phyloP scores from a whole-genome alignment of 1,140 invertebrate species.

The Theocolax elegans region DNA sequence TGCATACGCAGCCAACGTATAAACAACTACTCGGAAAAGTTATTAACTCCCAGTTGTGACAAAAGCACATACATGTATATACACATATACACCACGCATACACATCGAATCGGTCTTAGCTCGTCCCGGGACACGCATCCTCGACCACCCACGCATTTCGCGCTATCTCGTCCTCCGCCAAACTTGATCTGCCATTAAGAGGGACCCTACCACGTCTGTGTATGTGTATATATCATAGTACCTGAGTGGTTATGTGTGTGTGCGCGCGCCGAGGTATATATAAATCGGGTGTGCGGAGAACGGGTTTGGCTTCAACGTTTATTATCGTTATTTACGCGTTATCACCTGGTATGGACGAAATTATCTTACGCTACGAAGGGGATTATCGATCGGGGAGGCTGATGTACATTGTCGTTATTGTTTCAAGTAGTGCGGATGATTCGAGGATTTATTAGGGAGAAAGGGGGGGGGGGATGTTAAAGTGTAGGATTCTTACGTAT shows the following conservation, averaged over 20 bases:
- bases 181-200: conserved; percentile 48
- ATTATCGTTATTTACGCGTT: conserved; percentile 22
- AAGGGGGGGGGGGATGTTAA: too few species aligned
- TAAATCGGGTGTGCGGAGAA: neutral
- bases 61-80: conserved; percentile 15
- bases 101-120: conserved; percentile 12
- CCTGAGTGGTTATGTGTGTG: neutral
- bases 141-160: conserved; percentile 45
- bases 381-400: neutral
- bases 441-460: too few species aligned
- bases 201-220: too few species aligned
- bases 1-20: too few species aligned
- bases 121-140: conserved; percentile 4
- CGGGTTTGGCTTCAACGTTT: conserved; percentile 16
- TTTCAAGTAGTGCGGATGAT: too few species aligned
- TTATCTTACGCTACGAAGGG: neutral
- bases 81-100: too few species aligned
- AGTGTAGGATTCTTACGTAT: too few species aligned
- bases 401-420: too few species aligned
- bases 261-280: neutral
- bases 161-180: conserved; percentile 43
- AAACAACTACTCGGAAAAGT: conserved; percentile 33
- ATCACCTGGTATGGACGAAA: neutral
- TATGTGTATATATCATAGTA: neutral
- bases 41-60: conserved; percentile 35